Evolutionary conservation across 92 coral and sea anemone genomes (phyloP).

Genomic region (Isaurus tuberculatus): DNA sequence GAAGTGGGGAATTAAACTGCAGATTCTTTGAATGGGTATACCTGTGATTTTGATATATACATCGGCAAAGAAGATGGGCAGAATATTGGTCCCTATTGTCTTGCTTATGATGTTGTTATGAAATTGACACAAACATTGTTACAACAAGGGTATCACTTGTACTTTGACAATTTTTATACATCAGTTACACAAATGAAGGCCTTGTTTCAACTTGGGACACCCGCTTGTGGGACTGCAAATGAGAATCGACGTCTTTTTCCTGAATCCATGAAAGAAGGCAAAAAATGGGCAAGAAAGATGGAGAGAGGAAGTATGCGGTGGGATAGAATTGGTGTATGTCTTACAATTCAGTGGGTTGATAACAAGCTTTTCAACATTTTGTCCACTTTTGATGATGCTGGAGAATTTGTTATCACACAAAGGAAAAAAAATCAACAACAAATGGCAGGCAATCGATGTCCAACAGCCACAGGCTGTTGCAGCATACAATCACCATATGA

Average conservation of each 20-base stretch:
- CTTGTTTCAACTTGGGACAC: constrained; percentile 55
- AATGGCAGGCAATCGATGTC: constrained; percentile 54
- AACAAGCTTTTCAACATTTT: constrained; percentile 61
- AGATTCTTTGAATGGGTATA: constrained; percentile 70
- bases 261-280: constrained; percentile 48
- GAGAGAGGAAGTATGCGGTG: constrained; percentile 67
- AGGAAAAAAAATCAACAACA: constrained; percentile 54
- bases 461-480: constrained; percentile 63
- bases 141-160: constrained; percentile 80
- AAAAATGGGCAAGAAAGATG: constrained; percentile 69
- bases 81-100: constrained; percentile 57
- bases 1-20: constrained; percentile 67
- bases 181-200: constrained; percentile 62
- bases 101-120: constrained; percentile 79
- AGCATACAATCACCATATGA: constrained; percentile 63
- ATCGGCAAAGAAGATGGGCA: constrained; percentile 66
- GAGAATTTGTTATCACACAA: constrained; percentile 36
- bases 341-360: constrained; percentile 67
- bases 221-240: constrained; percentile 59
- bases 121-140: constrained; percentile 50
- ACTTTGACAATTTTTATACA: constrained; percentile 66
- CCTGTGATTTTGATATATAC: constrained; percentile 61
- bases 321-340: constrained; percentile 52
- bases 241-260: constrained; percentile 64
- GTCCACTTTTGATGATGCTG: constrained; percentile 66